A percentile compares a stretch with the other conserved stretches of the same genome.
phyloP scores from a whole-genome alignment of 2,888 invertebrate species.

The Meteorus cinctellus region DNA sequence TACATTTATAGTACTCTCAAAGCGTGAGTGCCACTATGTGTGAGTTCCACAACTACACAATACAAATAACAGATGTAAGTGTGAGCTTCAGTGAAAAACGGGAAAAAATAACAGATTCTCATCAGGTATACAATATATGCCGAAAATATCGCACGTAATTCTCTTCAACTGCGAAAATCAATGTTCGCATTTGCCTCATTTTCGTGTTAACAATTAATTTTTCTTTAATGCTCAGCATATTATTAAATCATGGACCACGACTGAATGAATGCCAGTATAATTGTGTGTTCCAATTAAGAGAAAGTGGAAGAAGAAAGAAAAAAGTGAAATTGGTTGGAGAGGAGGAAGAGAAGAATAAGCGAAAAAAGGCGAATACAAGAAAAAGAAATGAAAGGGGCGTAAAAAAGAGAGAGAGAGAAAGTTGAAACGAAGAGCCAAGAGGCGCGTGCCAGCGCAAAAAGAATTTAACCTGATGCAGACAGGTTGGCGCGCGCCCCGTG shows the following conservation, averaged over 20 bases:
- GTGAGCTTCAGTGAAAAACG: background rate
- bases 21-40: slow-evolving; percentile 12
- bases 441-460: slow-evolving; percentile 48
- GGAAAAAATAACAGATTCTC: background rate
- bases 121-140: slow-evolving; percentile 19
- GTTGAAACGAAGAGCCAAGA: slow-evolving; percentile 14
- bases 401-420: background rate
- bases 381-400: slow-evolving; percentile 7
- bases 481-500: slow-evolving; percentile 47
- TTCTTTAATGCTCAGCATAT: too few relatives aligned
- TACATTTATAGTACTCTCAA: background rate
- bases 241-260: too few relatives aligned
- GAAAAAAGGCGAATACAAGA: slow-evolving; percentile 25
- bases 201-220: background rate
- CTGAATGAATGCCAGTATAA: too few relatives aligned
- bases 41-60: background rate
- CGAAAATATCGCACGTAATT: background rate
- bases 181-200: background rate
- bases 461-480: slow-evolving; percentile 47
- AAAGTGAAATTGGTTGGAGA: background rate
- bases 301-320: slow-evolving; percentile 7
- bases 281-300: too few relatives aligned
- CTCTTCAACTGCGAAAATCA: background rate
- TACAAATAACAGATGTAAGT: background rate
- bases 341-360: slow-evolving; percentile 12